Conservation (phyloP, 2,113 vertebrate species). For the Anguilla japonica region DNA sequence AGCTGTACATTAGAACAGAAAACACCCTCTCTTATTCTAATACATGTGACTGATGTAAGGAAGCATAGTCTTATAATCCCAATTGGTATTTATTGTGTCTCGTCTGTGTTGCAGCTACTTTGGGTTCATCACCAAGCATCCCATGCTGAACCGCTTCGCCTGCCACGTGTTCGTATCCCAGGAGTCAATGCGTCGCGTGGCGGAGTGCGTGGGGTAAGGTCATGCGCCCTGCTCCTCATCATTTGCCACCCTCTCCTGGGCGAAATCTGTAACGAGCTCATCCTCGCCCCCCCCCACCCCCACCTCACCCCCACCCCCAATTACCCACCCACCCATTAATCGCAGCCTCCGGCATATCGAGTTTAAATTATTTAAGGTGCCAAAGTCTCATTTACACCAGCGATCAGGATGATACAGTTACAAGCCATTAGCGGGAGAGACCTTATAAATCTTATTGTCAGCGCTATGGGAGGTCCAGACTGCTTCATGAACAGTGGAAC, state of each 20-base stretch:
- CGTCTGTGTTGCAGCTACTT: constrained; percentile 78
- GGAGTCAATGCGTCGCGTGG: constrained; percentile 80
- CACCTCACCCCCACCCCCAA: too few relatives aligned
- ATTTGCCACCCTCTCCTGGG: too few relatives aligned
- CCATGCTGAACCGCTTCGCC: constrained; percentile 88
- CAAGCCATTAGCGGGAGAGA: background rate
- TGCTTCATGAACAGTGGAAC: background rate
- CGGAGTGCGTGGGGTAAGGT: constrained; percentile 84
- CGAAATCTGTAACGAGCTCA: background rate
- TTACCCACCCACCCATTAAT: background rate
- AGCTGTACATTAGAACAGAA: too few relatives aligned
- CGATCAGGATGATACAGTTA: constrained; percentile 6
- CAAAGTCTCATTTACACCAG: constrained; percentile 4
- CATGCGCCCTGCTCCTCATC: background rate
- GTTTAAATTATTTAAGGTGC: constrained; percentile 15
- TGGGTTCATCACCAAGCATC: constrained; percentile 94
- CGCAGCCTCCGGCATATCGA: background rate
- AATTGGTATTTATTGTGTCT: background rate
- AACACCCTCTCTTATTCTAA: too few relatives aligned
- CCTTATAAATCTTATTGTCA: background rate
- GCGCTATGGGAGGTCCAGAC: background rate
- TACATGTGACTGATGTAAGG: too few relatives aligned
- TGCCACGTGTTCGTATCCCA: constrained; percentile 94
- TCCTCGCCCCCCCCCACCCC: background rate
- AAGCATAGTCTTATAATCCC: background rate